These are phyloP conservation scores for Aquatica leii DNA, from an alignment of 2,888 invertebrate genomes.

Conservation along the genomic window DNA sequence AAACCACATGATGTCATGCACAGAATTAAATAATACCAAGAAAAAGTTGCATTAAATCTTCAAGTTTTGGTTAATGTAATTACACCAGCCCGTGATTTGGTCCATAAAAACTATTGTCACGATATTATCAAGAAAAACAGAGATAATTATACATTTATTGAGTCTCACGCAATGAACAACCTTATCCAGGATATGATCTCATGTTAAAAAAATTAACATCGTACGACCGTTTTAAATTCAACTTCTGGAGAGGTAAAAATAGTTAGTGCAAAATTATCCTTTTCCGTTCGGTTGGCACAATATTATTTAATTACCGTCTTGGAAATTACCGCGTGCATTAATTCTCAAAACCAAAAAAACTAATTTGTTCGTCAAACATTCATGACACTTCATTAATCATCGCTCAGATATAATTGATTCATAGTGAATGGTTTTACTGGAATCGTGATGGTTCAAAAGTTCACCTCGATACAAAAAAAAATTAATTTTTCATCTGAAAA, in stretches of 20 bases:
- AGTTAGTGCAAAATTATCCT: neutral
- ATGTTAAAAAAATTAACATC: constrained; percentile 20
- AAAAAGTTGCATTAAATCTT: too few relatives aligned
- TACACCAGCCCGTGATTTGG: too few relatives aligned
- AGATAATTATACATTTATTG: constrained; percentile 3
- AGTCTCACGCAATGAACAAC: constrained; percentile 16
- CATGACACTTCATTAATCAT: constrained; percentile 2
- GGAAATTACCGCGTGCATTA: too few relatives aligned
- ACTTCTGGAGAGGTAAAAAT: neutral
- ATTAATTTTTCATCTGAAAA: too few relatives aligned
- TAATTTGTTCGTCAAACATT: neutral
- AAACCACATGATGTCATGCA: too few relatives aligned
- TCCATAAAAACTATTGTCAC: too few relatives aligned
- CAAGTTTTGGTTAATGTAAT: too few relatives aligned
- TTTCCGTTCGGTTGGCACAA: neutral
- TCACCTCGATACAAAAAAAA: too few relatives aligned
- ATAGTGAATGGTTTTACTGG: neutral
- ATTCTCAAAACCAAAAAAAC: too few relatives aligned
- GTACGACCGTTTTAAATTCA: constrained; percentile 8
- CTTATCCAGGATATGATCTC: constrained; percentile 29
- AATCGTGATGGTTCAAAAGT: constrained; percentile 8
- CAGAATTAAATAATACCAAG: too few relatives aligned
- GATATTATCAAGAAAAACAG: neutral
- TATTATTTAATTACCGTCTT: too few relatives aligned
- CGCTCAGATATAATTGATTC: neutral